These are phyloP conservation scores for Garra rufa DNA, from an alignment of 2,113 vertebrate species.

Conservation along the genomic window DNA sequence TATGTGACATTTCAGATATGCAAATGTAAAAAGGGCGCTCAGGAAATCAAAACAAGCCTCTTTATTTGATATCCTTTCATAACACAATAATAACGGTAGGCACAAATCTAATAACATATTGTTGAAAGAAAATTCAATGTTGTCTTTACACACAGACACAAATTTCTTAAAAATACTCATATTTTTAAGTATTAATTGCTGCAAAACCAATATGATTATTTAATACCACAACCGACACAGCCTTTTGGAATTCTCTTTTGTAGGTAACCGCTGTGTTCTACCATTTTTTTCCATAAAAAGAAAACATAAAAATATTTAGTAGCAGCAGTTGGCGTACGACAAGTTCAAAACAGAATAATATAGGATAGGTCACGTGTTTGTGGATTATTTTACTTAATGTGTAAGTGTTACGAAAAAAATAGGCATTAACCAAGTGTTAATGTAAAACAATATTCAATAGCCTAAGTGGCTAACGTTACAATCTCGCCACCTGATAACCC, in stretches of 20 bases:
- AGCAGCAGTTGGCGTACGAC: conserved; percentile 9
- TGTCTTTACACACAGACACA: not conserved
- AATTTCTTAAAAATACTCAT: not conserved
- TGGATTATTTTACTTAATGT: not conserved
- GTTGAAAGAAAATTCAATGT: not conserved
- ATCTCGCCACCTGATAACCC: not conserved
- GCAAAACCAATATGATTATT: not conserved
- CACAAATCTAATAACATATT: not conserved
- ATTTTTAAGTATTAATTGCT: not conserved
- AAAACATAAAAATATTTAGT: not conserved
- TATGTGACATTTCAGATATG: not conserved
- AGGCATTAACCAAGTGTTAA: not conserved
- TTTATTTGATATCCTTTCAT: conserved; percentile 15
- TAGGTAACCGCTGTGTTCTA: not conserved
- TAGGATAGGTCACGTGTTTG: not conserved
- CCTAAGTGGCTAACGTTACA: conserved; percentile 9
- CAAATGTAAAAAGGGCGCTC: not conserved
- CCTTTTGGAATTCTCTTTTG: not conserved
- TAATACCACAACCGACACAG: not conserved
- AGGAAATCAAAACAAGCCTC: not conserved
- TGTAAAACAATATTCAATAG: not conserved
- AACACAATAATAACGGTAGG: not conserved
- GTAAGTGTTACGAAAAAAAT: not conserved
- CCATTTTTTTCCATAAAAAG: not conserved
- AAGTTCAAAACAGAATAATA: not conserved